Percentiles rank a stretch among this genome's conserved stretches.
Evolutionary conservation across 2,113 vertebrate genomes (phyloP).

Genomic region (Penelope pileata): DNA sequence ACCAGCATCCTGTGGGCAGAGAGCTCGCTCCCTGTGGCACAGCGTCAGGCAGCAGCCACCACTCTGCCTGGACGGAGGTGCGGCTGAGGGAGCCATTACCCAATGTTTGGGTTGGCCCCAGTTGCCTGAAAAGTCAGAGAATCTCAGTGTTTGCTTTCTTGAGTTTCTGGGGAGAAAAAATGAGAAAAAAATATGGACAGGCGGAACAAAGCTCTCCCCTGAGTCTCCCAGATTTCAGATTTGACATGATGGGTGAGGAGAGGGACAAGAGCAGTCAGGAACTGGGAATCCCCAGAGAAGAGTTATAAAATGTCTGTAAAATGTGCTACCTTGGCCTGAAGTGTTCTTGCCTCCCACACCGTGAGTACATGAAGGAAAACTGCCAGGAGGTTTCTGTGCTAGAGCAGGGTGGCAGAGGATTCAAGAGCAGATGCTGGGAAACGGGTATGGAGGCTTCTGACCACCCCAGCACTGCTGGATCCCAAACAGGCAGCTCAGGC

Average conservation of each 20-base stretch:
- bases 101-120: neutral
- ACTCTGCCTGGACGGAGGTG: neutral
- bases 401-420: neutral
- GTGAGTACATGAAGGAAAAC: neutral
- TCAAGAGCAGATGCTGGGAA: neutral
- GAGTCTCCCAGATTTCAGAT: neutral
- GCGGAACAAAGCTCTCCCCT: neutral
- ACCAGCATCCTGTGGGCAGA: rapidly evolving
- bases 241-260: neutral
- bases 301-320: neutral
- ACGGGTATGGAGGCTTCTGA: neutral
- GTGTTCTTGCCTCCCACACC: neutral
- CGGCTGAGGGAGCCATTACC: neutral
- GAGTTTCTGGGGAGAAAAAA: neutral
- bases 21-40: neutral
- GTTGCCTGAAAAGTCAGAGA: neutral
- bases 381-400: neutral
- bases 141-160: neutral
- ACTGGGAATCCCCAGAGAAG: neutral
- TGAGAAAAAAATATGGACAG: neutral
- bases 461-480: neutral
- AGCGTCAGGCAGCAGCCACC: neutral
- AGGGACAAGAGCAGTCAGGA: neutral
- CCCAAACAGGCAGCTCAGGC: neutral
- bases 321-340: neutral